phyloP scores from a whole-genome alignment of 2,888 invertebrate genomes.

The Eupeodes latifasciatus region DNA sequence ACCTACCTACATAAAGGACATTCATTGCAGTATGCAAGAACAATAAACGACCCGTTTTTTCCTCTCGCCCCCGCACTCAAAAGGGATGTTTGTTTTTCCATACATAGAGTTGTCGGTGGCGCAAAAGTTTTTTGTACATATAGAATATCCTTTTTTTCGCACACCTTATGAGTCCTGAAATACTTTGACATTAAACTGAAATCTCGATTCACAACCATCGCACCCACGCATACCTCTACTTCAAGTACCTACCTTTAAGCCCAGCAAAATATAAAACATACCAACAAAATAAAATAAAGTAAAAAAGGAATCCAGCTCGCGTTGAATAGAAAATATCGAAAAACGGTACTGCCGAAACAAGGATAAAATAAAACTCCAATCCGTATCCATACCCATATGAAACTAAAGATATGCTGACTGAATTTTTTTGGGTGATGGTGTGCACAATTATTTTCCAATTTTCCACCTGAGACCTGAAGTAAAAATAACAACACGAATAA shows the following conservation, averaged over 20 bases:
- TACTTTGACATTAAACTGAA: constrained; percentile 73
- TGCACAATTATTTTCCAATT: constrained; percentile 71
- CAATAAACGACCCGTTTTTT: constrained; percentile 67
- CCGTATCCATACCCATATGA: background rate
- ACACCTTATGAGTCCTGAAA: constrained; percentile 50
- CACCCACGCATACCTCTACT: background rate
- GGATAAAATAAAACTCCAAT: constrained; percentile 13
- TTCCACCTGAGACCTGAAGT: constrained; percentile 63
- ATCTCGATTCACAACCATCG: constrained; percentile 63
- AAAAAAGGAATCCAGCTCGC: constrained; percentile 43
- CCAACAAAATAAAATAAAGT: background rate
- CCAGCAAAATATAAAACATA: background rate
- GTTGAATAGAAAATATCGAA: constrained; percentile 58
- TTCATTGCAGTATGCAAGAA: constrained; percentile 74
- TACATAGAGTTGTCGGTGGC: constrained; percentile 7
- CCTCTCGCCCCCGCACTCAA: background rate
- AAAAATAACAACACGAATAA: constrained; percentile 4
- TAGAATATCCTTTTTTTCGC: constrained; percentile 1
- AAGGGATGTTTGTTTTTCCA: constrained; percentile 35
- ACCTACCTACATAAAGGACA: constrained; percentile 61
- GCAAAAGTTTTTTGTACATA: constrained; percentile 21
- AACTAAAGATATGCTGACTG: background rate
- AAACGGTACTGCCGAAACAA: constrained; percentile 49
- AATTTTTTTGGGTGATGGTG: constrained; percentile 2
- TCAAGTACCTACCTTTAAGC: background rate